A percentile compares a stretch with the other conserved stretches of the same genome.
These are phyloP conservation scores for Aelia acuminata DNA, from an alignment of 2,888 invertebrate genomes.

Conservation along the genomic window DNA sequence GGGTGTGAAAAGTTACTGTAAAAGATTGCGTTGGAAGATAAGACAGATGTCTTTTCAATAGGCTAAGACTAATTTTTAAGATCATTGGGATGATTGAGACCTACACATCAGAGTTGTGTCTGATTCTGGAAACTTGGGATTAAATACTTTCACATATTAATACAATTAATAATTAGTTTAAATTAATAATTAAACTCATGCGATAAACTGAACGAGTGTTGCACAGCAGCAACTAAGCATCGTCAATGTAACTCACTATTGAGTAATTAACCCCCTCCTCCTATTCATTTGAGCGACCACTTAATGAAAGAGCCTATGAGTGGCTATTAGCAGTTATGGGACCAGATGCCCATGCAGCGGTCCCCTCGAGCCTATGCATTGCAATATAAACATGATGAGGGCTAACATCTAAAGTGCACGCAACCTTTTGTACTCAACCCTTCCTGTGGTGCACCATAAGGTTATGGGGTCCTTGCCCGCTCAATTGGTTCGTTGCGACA, in stretches of 20 bases:
- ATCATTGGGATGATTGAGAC: no score
- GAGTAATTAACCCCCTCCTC: not conserved
- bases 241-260: not conserved
- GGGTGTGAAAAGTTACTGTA: no score
- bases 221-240: not conserved
- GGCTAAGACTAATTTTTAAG: no score
- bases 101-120: no score
- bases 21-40: no score
- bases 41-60: no score
- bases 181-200: no score
- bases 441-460: not conserved
- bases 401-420: not conserved
- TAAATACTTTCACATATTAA: no score
- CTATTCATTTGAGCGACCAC: not conserved
- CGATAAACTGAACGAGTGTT: no score
- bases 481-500: slow-evolving; percentile 5
- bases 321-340: slow-evolving; percentile 8
- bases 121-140: no score
- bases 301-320: not conserved
- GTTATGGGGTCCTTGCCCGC: not conserved
- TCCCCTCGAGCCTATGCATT: not conserved
- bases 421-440: not conserved
- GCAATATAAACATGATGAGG: not conserved
- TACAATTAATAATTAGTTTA: no score
- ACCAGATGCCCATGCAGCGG: not conserved